phyloP scores from a whole-genome alignment of 2,113 vertebrate species.

The Hyperoodon ampullatus region DNA sequence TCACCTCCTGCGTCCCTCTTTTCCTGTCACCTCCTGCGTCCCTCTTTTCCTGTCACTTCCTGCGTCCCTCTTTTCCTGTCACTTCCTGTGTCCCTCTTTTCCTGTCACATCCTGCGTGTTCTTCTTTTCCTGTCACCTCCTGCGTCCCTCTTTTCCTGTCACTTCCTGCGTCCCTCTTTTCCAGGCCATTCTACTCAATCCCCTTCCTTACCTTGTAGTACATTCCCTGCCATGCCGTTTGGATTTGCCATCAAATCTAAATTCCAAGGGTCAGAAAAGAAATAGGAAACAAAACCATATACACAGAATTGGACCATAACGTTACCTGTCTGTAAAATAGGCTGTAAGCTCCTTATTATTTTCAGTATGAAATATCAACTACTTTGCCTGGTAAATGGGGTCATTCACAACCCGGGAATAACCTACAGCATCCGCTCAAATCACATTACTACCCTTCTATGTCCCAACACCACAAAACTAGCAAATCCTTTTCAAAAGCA shows the following conservation, averaged over 20 bases:
- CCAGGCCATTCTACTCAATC: background rate
- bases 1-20: too few relatives aligned
- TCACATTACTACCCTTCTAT: background rate
- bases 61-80: too few relatives aligned
- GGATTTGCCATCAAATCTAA: background rate
- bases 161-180: too few relatives aligned
- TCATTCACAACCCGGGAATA: background rate
- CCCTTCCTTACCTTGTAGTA: background rate
- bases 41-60: too few relatives aligned
- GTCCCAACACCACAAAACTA: background rate
- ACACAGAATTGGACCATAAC: background rate
- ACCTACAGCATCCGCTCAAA: background rate
- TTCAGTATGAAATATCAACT: background rate
- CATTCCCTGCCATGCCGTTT: background rate
- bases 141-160: too few relatives aligned
- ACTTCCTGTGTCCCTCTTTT: too few relatives aligned
- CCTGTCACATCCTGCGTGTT: too few relatives aligned
- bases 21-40: too few relatives aligned
- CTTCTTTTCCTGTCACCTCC: too few relatives aligned
- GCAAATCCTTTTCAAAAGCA: conserved; percentile 28
- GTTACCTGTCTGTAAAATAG: background rate
- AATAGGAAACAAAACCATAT: background rate
- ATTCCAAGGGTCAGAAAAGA: background rate
- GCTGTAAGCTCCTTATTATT: background rate
- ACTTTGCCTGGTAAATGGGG: background rate